Evolutionary conservation across 1,140 invertebrate species (phyloP).

Genomic region (Drosophila pseudoobscura): DNA sequence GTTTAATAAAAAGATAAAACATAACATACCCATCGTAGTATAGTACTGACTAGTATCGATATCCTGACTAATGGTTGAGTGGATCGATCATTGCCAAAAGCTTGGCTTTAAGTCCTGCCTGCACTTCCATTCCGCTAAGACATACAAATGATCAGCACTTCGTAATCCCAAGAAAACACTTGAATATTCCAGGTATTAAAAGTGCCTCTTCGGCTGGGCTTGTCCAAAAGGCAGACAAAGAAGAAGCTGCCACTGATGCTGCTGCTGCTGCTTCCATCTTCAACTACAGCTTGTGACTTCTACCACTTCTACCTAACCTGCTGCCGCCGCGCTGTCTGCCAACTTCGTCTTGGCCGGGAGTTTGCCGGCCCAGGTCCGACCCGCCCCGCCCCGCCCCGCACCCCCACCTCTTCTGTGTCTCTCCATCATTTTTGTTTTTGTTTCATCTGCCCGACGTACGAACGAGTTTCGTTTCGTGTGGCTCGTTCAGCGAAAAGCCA

Average conservation of each 20-base stretch:
- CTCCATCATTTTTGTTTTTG: conserved; percentile 47
- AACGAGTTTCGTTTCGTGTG: conserved; percentile 53
- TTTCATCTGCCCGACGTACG: conserved; percentile 71
- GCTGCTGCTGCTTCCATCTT: not conserved
- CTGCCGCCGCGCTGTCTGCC: conserved; percentile 52
- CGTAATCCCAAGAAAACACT: conserved; percentile 80
- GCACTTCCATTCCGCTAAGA: conserved; percentile 2
- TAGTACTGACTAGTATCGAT: not conserved
- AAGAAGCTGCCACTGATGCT: conserved; percentile 32
- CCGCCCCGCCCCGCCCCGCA: conserved; percentile 7
- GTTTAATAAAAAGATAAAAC: not conserved
- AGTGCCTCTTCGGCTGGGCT: conserved; percentile 2
- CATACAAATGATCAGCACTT: conserved; percentile 13
- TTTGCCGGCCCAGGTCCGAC: conserved; percentile 26
- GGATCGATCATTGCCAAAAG: no score
- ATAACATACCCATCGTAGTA: not conserved
- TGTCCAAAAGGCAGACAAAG: conserved; percentile 23
- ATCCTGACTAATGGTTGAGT: no score
- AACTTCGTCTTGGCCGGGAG: conserved; percentile 38
- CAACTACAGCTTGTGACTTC: conserved; percentile 26
- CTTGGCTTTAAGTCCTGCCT: no score
- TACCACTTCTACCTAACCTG: no score
- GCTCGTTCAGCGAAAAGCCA: conserved; percentile 37
- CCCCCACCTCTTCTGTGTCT: conserved; percentile 17
- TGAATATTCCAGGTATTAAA: conserved; percentile 81